Percentiles rank a stretch among this genome's conserved stretches.
These are phyloP conservation scores for western clawed frog (Xenopus tropicalis) DNA, from an alignment of 2,113 vertebrate genomes.

Conservation along the genomic window UCB_Xtro_10.0 CM004445.2:17979001-17979500, in stretches of 20 bases:
- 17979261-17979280: constrained; percentile 20
- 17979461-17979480: no score
- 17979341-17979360: background rate
- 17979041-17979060: constrained; percentile 26
- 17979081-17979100: constrained; percentile 9
- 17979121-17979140: constrained; percentile 9
- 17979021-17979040: constrained; percentile 34
- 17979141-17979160: constrained; percentile 29
- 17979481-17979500: no score
- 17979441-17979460: no score
- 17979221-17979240: constrained; percentile 26
- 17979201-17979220: constrained; percentile 34
- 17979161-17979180: constrained; percentile 28
- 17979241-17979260: constrained; percentile 33
- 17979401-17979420: no score
- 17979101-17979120: constrained; percentile 17
- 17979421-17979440: no score
- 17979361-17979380: no score
- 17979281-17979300: background rate
- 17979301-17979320: constrained; percentile 1
- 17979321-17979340: constrained; percentile 17
- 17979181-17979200: constrained; percentile 37
- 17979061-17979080: constrained; percentile 35
- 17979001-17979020: constrained; percentile 11
- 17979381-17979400: no score